Evolutionary conservation across 2,888 invertebrate genomes (phyloP).

Genomic region (Caenorhabditis sp.): DNA sequence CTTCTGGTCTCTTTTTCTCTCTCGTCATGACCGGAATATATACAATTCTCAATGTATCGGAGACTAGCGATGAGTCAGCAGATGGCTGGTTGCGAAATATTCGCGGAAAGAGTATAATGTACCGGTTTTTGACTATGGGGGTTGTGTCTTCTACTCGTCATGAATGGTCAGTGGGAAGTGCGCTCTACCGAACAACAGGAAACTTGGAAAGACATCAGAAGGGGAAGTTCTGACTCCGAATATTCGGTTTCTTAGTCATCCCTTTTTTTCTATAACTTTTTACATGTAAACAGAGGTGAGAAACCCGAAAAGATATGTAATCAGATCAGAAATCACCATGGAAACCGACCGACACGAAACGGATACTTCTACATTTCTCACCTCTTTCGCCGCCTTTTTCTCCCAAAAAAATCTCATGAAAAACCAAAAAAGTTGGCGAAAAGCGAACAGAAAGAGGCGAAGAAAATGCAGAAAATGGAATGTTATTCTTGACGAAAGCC

Average conservation of each 20-base stretch:
- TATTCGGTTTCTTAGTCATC: background rate
- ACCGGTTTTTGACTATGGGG: background rate
- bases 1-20: background rate
- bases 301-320: background rate
- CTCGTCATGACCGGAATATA: slow-evolving; percentile 57
- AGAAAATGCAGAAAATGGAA: slow-evolving; percentile 17
- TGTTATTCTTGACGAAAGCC: slow-evolving; percentile 50
- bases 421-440: slow-evolving; percentile 2
- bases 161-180: background rate
- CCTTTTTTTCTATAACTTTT: background rate
- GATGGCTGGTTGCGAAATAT: slow-evolving; percentile 39
- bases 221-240: background rate
- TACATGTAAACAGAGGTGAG: background rate
- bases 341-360: slow-evolving; percentile 1
- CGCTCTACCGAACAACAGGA: background rate
- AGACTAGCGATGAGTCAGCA: slow-evolving; percentile 39
- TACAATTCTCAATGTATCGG: slow-evolving; percentile 48
- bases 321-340: slow-evolving; percentile 10
- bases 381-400: background rate
- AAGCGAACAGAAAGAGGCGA: background rate
- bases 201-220: background rate
- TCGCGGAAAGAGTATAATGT: slow-evolving; percentile 12
- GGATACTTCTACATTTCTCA: background rate
- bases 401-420: background rate
- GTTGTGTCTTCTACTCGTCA: no score